Evolutionary conservation across 2,888 invertebrate genomes (phyloP), one percentile per base, ranked within the genome.

Genomic region (Drosophila maculinotata): DNA sequence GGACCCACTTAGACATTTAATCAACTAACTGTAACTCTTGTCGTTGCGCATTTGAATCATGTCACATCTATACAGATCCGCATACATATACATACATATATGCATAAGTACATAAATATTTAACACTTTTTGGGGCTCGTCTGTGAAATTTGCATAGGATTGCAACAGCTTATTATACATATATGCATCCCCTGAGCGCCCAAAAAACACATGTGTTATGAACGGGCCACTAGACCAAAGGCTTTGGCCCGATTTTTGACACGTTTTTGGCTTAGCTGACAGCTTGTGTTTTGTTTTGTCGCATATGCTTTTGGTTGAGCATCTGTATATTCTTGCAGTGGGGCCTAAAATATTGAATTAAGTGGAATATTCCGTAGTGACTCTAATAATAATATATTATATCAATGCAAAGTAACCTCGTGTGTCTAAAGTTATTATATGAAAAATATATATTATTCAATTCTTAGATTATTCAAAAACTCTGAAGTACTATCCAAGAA

Each of bases 81-180:
- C 48, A 12, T 20, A 44, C 39, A 26, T 30, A 57, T 23, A 47
- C 39, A 51, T 45, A 36, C 31, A 25, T 15, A 39, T 49, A 51
- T 51, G 47, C 70, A 67, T 69, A 42, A 58, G 66, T 60, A 49
- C 53, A 59, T 65, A 45, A 68, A 75, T 72, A 59, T 75, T 72
- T 47, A 69, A 65, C 51, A 63, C 53, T 60, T 67, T 62, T 64
- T 30, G 42, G 44, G 14, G 20, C n/a, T 30, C 26, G 15, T 9
- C 20, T 31, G 10, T n/a, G 1, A 45, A 45, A 69, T 75, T 63
- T 69, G 47, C 63, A 75, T 73, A 42, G 36, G 41, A 49, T 67
- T 64, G 66, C 79, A 76, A 74, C 64, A 71, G 59, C 60, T 63
- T 71, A 60, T 74, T 58, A 65, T 49, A 59, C 54, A 76, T 69